Evolutionary conservation across 1,140 invertebrate genomes (phyloP), one percentile per base, ranked within the genome.

Genomic region (Drosophila eugracilis): DNA sequence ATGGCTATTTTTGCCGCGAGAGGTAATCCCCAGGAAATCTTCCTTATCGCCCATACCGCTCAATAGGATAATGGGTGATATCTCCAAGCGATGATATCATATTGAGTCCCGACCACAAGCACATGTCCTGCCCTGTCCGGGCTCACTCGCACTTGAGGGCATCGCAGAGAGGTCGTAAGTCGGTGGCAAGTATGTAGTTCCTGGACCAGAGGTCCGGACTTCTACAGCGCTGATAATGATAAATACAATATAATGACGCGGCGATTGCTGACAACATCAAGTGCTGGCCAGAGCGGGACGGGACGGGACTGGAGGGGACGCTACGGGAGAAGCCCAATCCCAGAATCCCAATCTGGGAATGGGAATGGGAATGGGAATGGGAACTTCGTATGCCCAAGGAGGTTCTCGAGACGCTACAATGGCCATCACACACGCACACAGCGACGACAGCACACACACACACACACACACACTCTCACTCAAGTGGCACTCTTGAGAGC

Each of bases 211-310:
- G 21, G 41, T 22, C 21, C 41, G 7, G 21, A 34, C 32, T 28
- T 19, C 17, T 50, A 39, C 50, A 75, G 52, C 59, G 66, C 50
- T 75, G 60, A 88, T 88, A 86, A 86, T 83, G 78, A 88, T 86
- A 88, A 86, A 86, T 78, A 88, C 77, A 86, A 86, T 88, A 83
- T 72, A 88, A 86, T 88, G 83, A 88, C 78, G 55, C 44, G 60
- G 75, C 49, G 74, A 71, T 78, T 78, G 83, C 71, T 88, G 83
- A 86, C 83, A 86, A 45, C 78, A 88, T 88, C 57, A 86, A 88
- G 83, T 88, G 83, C 49, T 63, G 30, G n/a, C 41, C 44, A 24
- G 30, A 45, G 49, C 47, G 22, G 54, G 55, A 22, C 17, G 32
- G 54, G 30, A 28, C n/a, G 49, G 22, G 36, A 37, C n/a, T 6